Percentiles rank a stretch among this genome's conserved stretches.
Evolutionary conservation across 2,888 invertebrate species (phyloP).

Genomic region (Pterostichus niger): DNA sequence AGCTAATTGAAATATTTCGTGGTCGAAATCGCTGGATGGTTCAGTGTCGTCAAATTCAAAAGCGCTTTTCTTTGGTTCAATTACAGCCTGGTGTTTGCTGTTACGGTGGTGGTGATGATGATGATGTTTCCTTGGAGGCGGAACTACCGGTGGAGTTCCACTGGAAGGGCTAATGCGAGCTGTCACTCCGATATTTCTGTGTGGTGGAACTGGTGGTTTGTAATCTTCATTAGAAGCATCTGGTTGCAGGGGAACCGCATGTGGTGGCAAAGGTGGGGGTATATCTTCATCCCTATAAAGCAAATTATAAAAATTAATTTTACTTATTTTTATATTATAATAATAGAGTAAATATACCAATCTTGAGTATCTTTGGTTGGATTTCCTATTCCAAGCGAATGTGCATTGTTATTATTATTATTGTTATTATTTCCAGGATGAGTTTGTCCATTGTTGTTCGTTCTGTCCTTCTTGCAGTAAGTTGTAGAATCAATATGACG

Average conservation of each 20-base stretch:
- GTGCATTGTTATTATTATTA: constrained; percentile 46
- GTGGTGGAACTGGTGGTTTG: constrained; percentile 93
- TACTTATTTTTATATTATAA: not conserved
- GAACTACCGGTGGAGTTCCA: constrained; percentile 63
- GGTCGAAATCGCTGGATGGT: constrained; percentile 76
- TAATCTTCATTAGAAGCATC: constrained; percentile 82
- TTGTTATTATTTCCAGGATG: constrained; percentile 54
- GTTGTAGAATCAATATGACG: constrained; percentile 82
- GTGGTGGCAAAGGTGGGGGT: constrained; percentile 79
- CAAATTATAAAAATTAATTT: not conserved
- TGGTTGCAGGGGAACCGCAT: constrained; percentile 76
- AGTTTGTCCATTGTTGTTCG: constrained; percentile 68
- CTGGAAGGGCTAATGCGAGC: constrained; percentile 66
- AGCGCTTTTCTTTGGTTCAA: constrained; percentile 70
- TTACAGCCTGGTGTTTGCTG: constrained; percentile 72
- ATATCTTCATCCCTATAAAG: constrained; percentile 74
- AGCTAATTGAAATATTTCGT: constrained; percentile 75
- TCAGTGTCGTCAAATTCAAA: constrained; percentile 82
- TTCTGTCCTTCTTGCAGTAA: constrained; percentile 83
- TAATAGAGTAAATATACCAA: constrained; percentile 27
- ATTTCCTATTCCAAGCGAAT: constrained; percentile 4
- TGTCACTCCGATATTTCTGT: constrained; percentile 84
- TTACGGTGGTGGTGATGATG: constrained; percentile 77
- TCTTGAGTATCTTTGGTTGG: constrained; percentile 40
- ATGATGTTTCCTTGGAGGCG: constrained; percentile 74